Evolutionary conservation across 2,113 vertebrate genomes (phyloP), one percentile per base, ranked within the genome.

Genomic region (Centrocercus urophasianus): DNA sequence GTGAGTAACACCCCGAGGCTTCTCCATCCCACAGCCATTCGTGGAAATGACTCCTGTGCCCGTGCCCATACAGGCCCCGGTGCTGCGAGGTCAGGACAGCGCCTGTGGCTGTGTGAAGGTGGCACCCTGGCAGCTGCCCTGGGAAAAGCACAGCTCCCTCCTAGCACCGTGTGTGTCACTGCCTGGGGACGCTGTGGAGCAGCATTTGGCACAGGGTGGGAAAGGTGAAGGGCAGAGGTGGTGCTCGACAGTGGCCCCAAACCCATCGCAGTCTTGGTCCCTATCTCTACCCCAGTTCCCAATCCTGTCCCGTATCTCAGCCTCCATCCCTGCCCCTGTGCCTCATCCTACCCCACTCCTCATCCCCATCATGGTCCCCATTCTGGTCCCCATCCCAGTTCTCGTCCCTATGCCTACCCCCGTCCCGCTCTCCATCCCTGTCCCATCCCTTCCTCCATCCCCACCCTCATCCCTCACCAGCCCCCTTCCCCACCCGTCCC

Each of bases 91-190:
- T 22, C 61, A 54, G 86, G 60, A 28, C 0, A 0, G 56, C 1
- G 43, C 47, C 52, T 2, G 19, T 0, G 22, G 66, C 0, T 40
- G 27, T 25, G 21, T 3, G 2, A 0, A 2, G 69, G 64, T 32
- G 89, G 6, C 30, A 75, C 8, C 59, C 57, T 25, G 69, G 65
- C 34, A 81, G 66, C 85, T 50, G 40, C 16, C 19, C 80, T 83
- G 93, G 73, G 92, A 90, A 94, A 57, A 66, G 43, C 32, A 91
- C 57, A 59, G 48, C 38, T 69, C 48, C 43, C 27, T 5, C 8
- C 18, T 64, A 16, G 25, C n/a, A 65, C 25, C 3, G 4, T 70
- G 57, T 0, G 83, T 34, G 90, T 36, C 80, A 4, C 5, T n/a
- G 91, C 48, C 66, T 24, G 0, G 65, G 78, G 67, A 13, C 36